These are phyloP conservation scores for Tribolium castaneum DNA, from an alignment of 1,140 invertebrate species.

Conservation along the genomic window DNA sequence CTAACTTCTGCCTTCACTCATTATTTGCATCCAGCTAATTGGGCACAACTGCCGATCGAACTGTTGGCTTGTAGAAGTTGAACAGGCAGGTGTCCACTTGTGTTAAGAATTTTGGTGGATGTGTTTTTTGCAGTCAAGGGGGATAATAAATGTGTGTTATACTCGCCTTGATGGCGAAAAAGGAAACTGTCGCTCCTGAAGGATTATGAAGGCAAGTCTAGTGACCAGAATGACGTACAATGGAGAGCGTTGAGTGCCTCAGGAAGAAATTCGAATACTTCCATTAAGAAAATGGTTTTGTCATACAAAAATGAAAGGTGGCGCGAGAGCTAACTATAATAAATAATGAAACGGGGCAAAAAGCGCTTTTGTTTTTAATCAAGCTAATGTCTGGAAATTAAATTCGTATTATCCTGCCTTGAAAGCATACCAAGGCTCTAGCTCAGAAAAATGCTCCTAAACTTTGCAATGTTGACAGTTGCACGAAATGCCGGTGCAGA, in stretches of 20 bases:
- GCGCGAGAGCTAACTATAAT: not conserved
- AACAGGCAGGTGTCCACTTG: not conserved
- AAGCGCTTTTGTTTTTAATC: slow-evolving; percentile 11
- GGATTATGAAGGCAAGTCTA: not conserved
- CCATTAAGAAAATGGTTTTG: slow-evolving; percentile 22
- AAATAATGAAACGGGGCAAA: not conserved
- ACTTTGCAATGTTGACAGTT: not conserved
- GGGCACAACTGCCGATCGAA: not conserved
- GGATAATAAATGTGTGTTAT: not conserved
- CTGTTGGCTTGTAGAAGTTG: no score
- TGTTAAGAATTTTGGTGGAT: not conserved
- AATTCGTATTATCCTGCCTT: not conserved
- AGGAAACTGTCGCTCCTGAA: not conserved
- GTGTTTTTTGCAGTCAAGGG: not conserved
- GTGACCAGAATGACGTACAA: not conserved
- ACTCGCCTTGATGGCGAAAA: not conserved
- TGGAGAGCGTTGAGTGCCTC: not conserved
- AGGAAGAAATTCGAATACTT: slow-evolving; percentile 23
- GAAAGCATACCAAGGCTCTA: not conserved
- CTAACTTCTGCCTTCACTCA: not conserved
- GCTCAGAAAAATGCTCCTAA: not conserved
- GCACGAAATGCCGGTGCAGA: not conserved
- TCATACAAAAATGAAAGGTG: slow-evolving; percentile 2
- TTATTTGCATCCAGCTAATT: not conserved
- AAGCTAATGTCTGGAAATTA: not conserved